These are phyloP conservation scores for Sardina pilchardus DNA, from an alignment of 2,113 vertebrate species.

Conservation along the genomic window DNA sequence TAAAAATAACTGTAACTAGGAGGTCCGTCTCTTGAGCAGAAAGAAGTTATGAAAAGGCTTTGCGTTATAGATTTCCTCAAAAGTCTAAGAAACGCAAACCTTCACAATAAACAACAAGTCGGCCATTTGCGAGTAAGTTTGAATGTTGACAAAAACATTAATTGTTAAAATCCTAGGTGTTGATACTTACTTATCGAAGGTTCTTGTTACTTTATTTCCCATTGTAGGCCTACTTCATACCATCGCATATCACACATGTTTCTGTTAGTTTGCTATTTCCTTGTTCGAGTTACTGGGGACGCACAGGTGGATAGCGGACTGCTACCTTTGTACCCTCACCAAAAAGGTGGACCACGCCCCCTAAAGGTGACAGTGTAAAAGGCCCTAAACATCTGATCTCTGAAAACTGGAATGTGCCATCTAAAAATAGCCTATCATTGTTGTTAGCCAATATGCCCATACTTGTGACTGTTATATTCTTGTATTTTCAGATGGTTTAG, in stretches of 20 bases:
- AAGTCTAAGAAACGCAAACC: neutral
- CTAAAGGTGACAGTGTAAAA: neutral
- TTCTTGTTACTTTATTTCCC: slow-evolving; percentile 45
- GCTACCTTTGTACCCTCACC: slow-evolving; percentile 27
- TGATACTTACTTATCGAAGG: slow-evolving; percentile 50
- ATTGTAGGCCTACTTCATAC: slow-evolving; percentile 36
- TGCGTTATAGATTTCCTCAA: neutral
- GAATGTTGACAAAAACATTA: neutral
- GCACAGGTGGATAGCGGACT: slow-evolving; percentile 38
- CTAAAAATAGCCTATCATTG: no score
- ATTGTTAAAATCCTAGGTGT: neutral
- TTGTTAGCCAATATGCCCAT: no score
- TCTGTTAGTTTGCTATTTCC: slow-evolving; percentile 36
- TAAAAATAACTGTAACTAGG: neutral
- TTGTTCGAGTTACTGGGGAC: slow-evolving; percentile 40
- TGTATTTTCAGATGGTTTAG: neutral
- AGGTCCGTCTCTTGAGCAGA: no score
- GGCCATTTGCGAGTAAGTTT: neutral
- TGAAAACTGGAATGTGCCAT: no score
- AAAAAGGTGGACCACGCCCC: slow-evolving; percentile 23
- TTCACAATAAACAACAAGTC: neutral
- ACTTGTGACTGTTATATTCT: no score
- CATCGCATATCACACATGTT: slow-evolving; percentile 16
- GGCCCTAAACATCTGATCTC: no score
- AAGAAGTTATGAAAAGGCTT: no score